Percentiles rank a stretch among this genome's conserved stretches.
phyloP scores from a whole-genome alignment of 53 echinoderm and acorn worm species.

The Echinarachnius parma region DNA sequence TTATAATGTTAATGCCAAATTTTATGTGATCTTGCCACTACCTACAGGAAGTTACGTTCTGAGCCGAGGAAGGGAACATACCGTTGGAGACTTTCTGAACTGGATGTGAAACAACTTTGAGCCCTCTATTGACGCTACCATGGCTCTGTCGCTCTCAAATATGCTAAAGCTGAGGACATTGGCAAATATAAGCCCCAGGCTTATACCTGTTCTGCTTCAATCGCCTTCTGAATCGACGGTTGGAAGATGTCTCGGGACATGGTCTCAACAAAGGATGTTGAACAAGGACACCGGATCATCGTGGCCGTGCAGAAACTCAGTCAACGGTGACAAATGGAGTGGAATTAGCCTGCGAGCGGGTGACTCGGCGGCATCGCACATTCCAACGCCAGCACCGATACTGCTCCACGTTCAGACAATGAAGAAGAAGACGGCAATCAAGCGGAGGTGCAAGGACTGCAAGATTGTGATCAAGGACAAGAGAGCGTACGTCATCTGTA shows the following conservation, averaged over 20 bases:
- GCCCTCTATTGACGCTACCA: too few species aligned
- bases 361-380: not conserved
- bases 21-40: too few species aligned
- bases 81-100: too few species aligned
- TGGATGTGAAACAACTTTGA: too few species aligned
- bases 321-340: not conserved
- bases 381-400: conserved; percentile 17
- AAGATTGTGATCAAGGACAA: conserved; percentile 57
- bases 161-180: conserved; percentile 19
- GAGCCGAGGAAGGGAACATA: too few species aligned
- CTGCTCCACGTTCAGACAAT: conserved; percentile 30
- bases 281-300: not conserved
- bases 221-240: not conserved
- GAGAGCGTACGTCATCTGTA: conserved; percentile 67
- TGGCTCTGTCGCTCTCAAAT: too few species aligned
- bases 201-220: not conserved
- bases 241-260: conserved; percentile 11
- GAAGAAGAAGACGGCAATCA: conserved; percentile 73
- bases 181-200: not conserved
- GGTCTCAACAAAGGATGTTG: not conserved
- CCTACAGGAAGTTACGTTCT: too few species aligned
- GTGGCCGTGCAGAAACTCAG: conserved; percentile 5
- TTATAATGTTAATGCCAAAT: too few species aligned
- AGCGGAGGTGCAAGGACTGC: conserved; percentile 91
- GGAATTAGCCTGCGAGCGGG: not conserved